phyloP scores from a whole-genome alignment of 2,888 invertebrate genomes.

The Criorhina ranunculi region DNA sequence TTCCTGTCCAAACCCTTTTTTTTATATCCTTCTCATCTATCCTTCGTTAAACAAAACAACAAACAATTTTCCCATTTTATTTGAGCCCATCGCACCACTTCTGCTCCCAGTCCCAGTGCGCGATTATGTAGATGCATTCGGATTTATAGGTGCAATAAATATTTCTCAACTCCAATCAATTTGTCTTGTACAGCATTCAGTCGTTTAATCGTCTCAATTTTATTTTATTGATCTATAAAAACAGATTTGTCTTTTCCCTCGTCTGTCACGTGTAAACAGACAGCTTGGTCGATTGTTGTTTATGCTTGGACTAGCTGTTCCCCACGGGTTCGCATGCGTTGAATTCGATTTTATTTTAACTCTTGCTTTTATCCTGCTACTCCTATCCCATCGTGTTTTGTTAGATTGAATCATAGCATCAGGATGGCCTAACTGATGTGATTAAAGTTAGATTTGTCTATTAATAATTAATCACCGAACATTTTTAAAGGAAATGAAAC shows the following conservation, averaged over 20 bases:
- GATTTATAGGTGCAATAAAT: conserved; percentile 59
- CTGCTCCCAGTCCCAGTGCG: not conserved
- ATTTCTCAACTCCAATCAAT: conserved; percentile 57
- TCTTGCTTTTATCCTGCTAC: too few relatives aligned
- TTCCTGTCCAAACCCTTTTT: not conserved
- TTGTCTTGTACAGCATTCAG: conserved; percentile 39
- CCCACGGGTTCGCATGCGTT: too few relatives aligned
- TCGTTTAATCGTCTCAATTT: conserved; percentile 56
- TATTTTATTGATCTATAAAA: conserved; percentile 65
- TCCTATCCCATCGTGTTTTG: too few relatives aligned
- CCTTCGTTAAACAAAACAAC: not conserved
- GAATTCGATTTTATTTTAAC: too few relatives aligned
- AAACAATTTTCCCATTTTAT: not conserved
- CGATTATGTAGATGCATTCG: conserved; percentile 32
- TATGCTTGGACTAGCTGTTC: not conserved
- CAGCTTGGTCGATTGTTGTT: conserved; percentile 12
- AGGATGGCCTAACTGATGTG: too few relatives aligned
- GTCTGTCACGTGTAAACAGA: not conserved
- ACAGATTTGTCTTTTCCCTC: conserved; percentile 29
- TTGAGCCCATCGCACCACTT: not conserved
- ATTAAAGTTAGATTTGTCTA: too few relatives aligned
- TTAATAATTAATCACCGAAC: too few relatives aligned
- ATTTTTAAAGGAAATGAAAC: too few relatives aligned
- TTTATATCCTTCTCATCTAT: not conserved
- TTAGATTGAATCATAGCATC: too few relatives aligned